These are phyloP conservation scores for Schrankia costaestrigalis DNA, from an alignment of 2,888 invertebrate species.

Conservation along the genomic window DNA sequence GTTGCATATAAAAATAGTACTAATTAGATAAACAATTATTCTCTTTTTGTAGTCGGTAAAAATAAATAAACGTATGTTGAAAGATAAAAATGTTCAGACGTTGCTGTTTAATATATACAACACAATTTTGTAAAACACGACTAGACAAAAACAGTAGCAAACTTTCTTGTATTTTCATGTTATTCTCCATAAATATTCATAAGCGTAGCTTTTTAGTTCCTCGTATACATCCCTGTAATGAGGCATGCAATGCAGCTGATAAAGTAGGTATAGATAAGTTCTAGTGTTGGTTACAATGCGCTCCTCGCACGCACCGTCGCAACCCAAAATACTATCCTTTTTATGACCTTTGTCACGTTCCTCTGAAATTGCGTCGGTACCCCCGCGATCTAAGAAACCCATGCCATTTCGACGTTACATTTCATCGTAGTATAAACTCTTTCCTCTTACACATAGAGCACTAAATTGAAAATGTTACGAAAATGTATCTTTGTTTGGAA, in stretches of 20 bases:
- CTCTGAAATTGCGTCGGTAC: slow-evolving; percentile 51
- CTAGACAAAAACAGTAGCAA: background rate
- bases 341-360: slow-evolving; percentile 61
- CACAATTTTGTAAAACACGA: background rate
- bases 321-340: slow-evolving; percentile 36
- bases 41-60: no score
- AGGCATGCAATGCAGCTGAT: slow-evolving; percentile 8
- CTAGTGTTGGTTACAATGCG: slow-evolving; percentile 15
- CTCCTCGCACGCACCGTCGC: slow-evolving; percentile 26
- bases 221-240: slow-evolving; percentile 4
- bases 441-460: slow-evolving; percentile 23
- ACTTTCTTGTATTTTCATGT: background rate
- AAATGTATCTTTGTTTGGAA: slow-evolving; percentile 27
- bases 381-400: slow-evolving; percentile 38
- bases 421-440: slow-evolving; percentile 36
- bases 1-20: no score
- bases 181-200: slow-evolving; percentile 7
- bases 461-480: slow-evolving; percentile 13
- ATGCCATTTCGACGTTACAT: slow-evolving; percentile 15
- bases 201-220: slow-evolving; percentile 4
- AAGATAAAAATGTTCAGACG: no score
- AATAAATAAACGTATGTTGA: no score
- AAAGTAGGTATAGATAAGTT: slow-evolving; percentile 17
- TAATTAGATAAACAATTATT: no score
- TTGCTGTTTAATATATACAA: no score